Percentiles rank a stretch among this genome's conserved stretches.
phyloP scores from a whole-genome alignment of 1,140 invertebrate genomes.

The Drosophila setifemur region DNA sequence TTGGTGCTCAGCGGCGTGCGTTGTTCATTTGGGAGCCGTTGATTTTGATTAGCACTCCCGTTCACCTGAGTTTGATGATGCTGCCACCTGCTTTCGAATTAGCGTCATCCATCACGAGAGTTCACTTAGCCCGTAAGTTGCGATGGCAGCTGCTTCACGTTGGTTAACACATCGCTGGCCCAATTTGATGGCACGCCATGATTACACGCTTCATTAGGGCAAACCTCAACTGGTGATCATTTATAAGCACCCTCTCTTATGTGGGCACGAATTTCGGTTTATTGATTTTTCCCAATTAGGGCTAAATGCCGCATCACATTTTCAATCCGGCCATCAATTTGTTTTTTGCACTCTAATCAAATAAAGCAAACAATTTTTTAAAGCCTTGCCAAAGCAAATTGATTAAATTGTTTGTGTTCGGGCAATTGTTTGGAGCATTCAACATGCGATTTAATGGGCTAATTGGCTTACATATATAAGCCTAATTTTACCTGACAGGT shows the following conservation, averaged over 20 bases:
- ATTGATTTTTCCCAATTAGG: slow-evolving; percentile 26
- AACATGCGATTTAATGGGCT: background rate
- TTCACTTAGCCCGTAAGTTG: slow-evolving; percentile 28
- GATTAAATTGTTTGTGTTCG: slow-evolving; percentile 2
- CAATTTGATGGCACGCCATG: slow-evolving; percentile 38
- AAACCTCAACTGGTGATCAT: slow-evolving; percentile 17
- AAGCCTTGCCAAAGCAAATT: background rate
- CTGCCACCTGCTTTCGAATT: slow-evolving; percentile 39
- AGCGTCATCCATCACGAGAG: slow-evolving; percentile 65
- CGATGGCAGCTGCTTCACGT: slow-evolving; percentile 27
- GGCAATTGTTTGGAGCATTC: background rate
- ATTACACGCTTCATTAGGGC: slow-evolving; percentile 51
- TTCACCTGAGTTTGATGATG: slow-evolving; percentile 16
- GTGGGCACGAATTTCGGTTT: slow-evolving; percentile 23
- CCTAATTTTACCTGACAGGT: background rate
- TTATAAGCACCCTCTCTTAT: slow-evolving; percentile 8
- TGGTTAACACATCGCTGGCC: slow-evolving; percentile 59
- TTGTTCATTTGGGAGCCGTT: slow-evolving; percentile 59
- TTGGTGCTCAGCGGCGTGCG: slow-evolving; percentile 35
- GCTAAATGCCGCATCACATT: background rate
- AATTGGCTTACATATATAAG: background rate
- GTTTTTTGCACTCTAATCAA: background rate
- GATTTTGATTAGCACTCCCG: slow-evolving; percentile 57
- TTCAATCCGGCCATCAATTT: background rate
- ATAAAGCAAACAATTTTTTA: background rate